These are phyloP conservation scores for Calameuta idolon DNA, from an alignment of 2,888 invertebrate genomes.

Conservation along the genomic window DNA sequence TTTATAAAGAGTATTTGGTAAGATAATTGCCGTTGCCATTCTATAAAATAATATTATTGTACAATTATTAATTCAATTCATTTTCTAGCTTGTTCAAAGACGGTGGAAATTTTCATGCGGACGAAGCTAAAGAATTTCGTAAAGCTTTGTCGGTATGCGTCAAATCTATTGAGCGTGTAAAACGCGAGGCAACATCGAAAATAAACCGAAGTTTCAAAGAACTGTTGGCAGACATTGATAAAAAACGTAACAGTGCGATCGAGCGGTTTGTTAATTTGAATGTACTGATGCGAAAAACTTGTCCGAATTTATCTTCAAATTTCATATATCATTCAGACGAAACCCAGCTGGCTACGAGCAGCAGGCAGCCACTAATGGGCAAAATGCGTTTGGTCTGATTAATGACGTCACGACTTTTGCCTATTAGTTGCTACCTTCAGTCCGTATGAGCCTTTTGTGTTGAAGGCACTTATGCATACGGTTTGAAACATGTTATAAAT, in stretches of 20 bases:
- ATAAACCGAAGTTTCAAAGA: conserved; percentile 25
- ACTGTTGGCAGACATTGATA: conserved; percentile 22
- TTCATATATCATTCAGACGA: background rate
- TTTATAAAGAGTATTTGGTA: conserved; percentile 32
- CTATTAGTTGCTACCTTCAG: background rate
- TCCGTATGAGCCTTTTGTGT: background rate
- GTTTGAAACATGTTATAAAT: background rate
- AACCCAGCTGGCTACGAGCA: background rate
- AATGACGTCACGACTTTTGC: background rate
- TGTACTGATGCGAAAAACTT: background rate
- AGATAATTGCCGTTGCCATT: background rate
- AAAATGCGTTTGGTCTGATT: background rate
- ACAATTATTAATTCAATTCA: conserved; percentile 1
- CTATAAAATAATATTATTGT: background rate
- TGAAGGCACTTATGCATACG: background rate
- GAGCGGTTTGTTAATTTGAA: background rate
- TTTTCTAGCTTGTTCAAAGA: conserved; percentile 34
- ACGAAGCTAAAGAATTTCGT: conserved; percentile 30
- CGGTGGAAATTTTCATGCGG: conserved; percentile 34
- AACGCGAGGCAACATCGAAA: conserved; percentile 21
- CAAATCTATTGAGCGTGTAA: conserved; percentile 31
- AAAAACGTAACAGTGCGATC: conserved; percentile 14
- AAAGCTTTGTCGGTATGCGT: conserved; percentile 24
- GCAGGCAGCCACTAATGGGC: background rate
- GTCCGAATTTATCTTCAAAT: background rate